Percentiles rank a stretch among this genome's conserved stretches.
phyloP scores from a whole-genome alignment of 2,113 vertebrate species.

The Hippocampus comes region DNA sequence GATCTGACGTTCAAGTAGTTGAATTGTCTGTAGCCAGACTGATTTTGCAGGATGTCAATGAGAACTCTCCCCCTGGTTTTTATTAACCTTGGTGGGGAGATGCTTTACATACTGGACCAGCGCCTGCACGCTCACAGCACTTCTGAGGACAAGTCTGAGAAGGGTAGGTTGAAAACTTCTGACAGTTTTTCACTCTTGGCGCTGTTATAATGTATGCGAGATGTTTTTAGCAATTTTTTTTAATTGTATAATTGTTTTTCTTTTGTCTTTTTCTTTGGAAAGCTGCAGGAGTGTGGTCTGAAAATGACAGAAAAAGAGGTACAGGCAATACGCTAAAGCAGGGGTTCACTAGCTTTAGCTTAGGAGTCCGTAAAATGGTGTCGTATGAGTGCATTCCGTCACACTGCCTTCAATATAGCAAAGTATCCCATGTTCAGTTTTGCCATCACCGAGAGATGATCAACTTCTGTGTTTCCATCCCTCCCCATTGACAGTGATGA shows the following conservation, averaged over 20 bases:
- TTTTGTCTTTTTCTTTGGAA: conserved; percentile 14
- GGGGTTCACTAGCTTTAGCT: background rate
- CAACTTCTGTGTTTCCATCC: conserved; percentile 4
- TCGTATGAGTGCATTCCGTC: no score
- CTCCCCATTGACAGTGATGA: conserved; percentile 76
- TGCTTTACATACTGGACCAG: conserved; percentile 93
- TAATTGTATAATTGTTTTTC: background rate
- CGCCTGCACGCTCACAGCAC: conserved; percentile 81
- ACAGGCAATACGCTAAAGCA: conserved; percentile 18
- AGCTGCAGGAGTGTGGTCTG: conserved; percentile 87
- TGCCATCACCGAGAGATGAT: background rate
- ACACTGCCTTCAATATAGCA: no score
- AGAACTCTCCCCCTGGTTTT: conserved; percentile 85
- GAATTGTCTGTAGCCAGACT: background rate
- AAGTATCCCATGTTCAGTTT: background rate
- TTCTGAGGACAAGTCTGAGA: conserved; percentile 80
- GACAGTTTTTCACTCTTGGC: no score
- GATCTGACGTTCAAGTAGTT: background rate
- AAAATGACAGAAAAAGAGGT: conserved; percentile 92
- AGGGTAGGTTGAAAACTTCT: conserved; percentile 68
- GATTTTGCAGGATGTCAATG: conserved; percentile 73
- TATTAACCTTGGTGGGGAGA: conserved; percentile 90
- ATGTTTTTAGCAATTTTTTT: background rate
- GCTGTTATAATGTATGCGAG: background rate
- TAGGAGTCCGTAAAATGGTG: background rate